These are phyloP conservation scores for Scaptomyza tumidula DNA, from an alignment of 2,888 invertebrate species.

Conservation along the genomic window DNA sequence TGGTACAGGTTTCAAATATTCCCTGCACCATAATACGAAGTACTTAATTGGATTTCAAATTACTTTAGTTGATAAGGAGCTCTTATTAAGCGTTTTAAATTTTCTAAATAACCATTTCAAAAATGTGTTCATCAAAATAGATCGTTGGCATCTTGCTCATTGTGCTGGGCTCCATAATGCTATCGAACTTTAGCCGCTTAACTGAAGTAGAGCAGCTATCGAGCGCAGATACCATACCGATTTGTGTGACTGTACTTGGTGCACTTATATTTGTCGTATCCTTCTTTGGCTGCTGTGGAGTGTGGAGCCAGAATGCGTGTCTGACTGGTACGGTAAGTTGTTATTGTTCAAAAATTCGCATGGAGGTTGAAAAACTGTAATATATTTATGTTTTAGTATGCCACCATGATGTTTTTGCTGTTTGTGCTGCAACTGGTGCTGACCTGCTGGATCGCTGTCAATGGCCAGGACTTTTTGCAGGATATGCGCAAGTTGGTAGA, in stretches of 20 bases:
- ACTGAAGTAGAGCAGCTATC: constrained; percentile 83
- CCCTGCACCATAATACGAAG: not conserved
- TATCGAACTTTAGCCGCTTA: constrained; percentile 86
- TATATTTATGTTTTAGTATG: constrained; percentile 86
- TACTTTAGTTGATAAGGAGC: not conserved
- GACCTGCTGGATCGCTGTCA: constrained; percentile 89
- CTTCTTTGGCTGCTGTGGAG: constrained; percentile 96
- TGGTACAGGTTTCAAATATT: not conserved
- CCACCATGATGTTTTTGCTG: constrained; percentile 88
- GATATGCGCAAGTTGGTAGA: constrained; percentile 86
- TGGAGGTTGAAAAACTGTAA: not conserved
- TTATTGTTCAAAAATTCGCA: not conserved
- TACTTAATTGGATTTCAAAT: not conserved
- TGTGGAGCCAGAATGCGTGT: constrained; percentile 93
- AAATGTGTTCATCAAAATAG: constrained; percentile 83
- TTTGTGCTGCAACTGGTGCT: constrained; percentile 90
- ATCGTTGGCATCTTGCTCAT: constrained; percentile 89
- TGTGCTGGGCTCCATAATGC: constrained; percentile 88
- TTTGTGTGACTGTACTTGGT: constrained; percentile 89
- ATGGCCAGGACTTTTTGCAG: constrained; percentile 86
- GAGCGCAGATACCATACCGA: constrained; percentile 86
- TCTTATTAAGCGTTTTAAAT: not conserved
- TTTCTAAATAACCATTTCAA: not conserved
- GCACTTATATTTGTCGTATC: constrained; percentile 91
- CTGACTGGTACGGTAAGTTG: constrained; percentile 91